Conservation (phyloP, 2,113 vertebrate species). For the Colossoma macropomum region DNA sequence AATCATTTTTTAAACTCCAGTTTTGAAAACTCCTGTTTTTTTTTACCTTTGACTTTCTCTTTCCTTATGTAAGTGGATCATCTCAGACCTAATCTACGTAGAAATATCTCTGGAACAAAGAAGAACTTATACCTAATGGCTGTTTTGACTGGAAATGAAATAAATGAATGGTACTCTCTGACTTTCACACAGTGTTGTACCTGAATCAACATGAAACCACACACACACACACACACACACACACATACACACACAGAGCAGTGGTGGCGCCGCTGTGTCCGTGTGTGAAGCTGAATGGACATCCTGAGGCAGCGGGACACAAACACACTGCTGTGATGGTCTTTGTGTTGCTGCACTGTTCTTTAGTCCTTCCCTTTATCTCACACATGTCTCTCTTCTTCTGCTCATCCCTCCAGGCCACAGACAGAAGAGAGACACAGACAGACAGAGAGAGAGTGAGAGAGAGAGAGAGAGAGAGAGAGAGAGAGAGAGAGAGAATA, state of each 20-base stretch:
- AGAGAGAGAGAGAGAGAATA: slow-evolving; percentile 22
- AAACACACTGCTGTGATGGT: slow-evolving; percentile 5
- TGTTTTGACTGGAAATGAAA: too few species aligned
- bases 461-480: slow-evolving; percentile 38
- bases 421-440: slow-evolving; percentile 21
- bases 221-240: slow-evolving; percentile 19
- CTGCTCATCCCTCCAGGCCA: slow-evolving; percentile 28
- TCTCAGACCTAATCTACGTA: too few species aligned
- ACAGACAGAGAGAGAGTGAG: slow-evolving; percentile 36
- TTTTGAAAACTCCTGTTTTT: too few species aligned
- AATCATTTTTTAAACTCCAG: too few species aligned
- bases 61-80: too few species aligned
- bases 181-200: not conserved
- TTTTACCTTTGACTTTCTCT: too few species aligned
- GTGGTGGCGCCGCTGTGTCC: slow-evolving; percentile 47
- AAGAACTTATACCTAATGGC: too few species aligned
- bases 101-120: too few species aligned
- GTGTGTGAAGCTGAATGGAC: slow-evolving; percentile 30
- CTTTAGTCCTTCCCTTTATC: slow-evolving; percentile 32
- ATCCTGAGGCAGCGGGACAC: slow-evolving; percentile 34
- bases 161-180: too few species aligned
- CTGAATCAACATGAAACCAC: not conserved
- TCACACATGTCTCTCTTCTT: slow-evolving; percentile 37
- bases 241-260: not conserved
- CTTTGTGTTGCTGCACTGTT: slow-evolving; percentile 21